phyloP scores from a whole-genome alignment of 2,797 vertebrate genomes.

The Chelon auratus region DNA sequence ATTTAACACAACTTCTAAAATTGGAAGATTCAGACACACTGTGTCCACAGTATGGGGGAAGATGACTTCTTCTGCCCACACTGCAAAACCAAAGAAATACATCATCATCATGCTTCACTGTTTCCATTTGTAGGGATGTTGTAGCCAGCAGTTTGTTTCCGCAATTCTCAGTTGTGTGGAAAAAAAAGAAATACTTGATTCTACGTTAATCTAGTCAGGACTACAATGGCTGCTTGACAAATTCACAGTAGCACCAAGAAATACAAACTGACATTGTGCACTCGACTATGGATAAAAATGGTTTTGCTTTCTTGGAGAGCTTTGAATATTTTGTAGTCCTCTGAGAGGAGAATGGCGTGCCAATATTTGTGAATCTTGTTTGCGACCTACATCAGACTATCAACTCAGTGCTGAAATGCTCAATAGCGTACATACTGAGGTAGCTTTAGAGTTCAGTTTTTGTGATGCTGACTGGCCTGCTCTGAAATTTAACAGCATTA shows the following conservation, averaged over 20 bases:
- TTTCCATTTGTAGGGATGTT: conserved; percentile 29
- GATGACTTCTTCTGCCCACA: conserved; percentile 29
- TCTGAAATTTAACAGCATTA: conserved; percentile 5
- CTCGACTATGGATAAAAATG: neutral
- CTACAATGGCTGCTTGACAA: neutral
- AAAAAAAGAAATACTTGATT: neutral
- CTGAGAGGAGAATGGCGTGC: neutral
- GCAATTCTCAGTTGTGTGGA: neutral
- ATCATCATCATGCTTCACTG: conserved; percentile 3
- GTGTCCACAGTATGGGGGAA: conserved; percentile 2
- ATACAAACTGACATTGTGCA: neutral
- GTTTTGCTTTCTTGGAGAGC: neutral
- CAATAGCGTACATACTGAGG: neutral
- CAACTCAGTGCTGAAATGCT: neutral
- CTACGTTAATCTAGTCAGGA: neutral
- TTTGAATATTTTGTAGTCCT: neutral
- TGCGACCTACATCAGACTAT: conserved; percentile 5
- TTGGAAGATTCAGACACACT: conserved; percentile 12
- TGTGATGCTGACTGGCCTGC: neutral
- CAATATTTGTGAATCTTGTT: neutral
- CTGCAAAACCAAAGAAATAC: conserved; percentile 22
- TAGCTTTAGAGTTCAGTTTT: conserved; percentile 14
- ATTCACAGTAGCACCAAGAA: conserved; percentile 6
- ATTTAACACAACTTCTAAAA: conserved; percentile 19
- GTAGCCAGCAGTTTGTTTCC: neutral